These are phyloP conservation scores for Platorchestia sp. DNA, from an alignment of 1,140 invertebrate species.

Conservation along the genomic window DNA sequence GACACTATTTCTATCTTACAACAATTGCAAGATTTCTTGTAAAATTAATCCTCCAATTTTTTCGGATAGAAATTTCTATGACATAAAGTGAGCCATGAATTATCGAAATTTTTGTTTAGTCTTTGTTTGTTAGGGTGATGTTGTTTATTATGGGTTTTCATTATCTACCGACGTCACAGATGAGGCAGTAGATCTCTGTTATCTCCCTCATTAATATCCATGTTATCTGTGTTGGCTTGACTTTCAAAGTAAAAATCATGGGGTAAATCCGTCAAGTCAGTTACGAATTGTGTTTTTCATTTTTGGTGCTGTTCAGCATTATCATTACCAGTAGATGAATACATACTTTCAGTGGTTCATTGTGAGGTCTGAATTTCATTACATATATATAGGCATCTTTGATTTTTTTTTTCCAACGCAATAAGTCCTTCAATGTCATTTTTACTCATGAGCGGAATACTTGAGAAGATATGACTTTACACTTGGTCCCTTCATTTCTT, in stretches of 20 bases:
- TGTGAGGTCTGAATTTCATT: neutral
- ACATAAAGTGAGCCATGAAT: neutral
- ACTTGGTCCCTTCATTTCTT: neutral
- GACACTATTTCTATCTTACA: neutral
- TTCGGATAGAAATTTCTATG: neutral
- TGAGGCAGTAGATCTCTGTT: neutral
- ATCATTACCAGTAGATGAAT: no score
- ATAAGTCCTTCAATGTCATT: neutral
- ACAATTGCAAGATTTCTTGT: neutral
- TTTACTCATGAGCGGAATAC: no score
- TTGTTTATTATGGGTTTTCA: neutral
- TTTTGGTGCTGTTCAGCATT: no score
- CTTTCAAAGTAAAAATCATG: neutral
- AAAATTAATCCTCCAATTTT: neutral
- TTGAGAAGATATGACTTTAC: neutral
- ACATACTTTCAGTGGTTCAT: neutral
- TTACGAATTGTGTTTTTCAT: no score
- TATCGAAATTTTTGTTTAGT: neutral
- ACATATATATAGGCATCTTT: neutral
- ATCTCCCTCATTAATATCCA: neutral
- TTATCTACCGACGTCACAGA: neutral
- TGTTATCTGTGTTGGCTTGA: neutral
- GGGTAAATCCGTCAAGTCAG: neutral
- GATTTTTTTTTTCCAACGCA: neutral
- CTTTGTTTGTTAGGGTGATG: neutral